Base-by-base conservation (phyloP, 2,113 vertebrate species). In the Sapajus apella region DNA sequence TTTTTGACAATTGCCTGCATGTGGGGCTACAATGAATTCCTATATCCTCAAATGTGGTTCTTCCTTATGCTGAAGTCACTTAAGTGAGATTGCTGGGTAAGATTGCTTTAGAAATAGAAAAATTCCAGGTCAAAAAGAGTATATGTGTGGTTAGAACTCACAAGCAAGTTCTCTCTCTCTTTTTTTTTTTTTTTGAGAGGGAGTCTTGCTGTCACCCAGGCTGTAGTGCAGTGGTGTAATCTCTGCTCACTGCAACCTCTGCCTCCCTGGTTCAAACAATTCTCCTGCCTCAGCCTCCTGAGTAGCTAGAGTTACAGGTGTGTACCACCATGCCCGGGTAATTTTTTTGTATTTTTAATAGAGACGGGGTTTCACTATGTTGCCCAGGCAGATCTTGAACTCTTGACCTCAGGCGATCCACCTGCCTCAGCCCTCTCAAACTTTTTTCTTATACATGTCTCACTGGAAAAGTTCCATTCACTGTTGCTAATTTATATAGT, bases 71-170 rank as follows among this genome's bases (percentile, higher is more conserved):
- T 40, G 17, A 58, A 75, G 35, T 86, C 21, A 81, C 43, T 87
- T 64, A 72, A 90, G 32, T 72, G 27, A 79, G n/a, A 86, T 89
- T 97, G 18, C 73, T 77, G 21, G 56, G 6, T 88, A 68, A 95
- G 16, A 25, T 91, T 91, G 50, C 64, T 91, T 88, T 94, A 92
- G 76, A 96, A 95, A 79, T 80, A 20, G 90, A 68, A 90, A 96
- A 75, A 82, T 21, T 91, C n/a, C 88, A 87, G 86, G 82, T 81
- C 79, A 96, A 73, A 66, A 95, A 77, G 55, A 86, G 23, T 66
- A 1, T 75, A 72, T 70, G 40, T 77, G n/a, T 91, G 16, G 52
- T 95, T 82, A 91, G 61, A 91, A 77, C 32, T 86, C 68, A 90
- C 0, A 73, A 37, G 52, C 58, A 87, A 96, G 88, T 68, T 89